Evolutionary conservation across 2,888 invertebrate genomes (phyloP), one percentile per base, ranked within the genome.

Genomic region (Carterocephalus palaemon): DNA sequence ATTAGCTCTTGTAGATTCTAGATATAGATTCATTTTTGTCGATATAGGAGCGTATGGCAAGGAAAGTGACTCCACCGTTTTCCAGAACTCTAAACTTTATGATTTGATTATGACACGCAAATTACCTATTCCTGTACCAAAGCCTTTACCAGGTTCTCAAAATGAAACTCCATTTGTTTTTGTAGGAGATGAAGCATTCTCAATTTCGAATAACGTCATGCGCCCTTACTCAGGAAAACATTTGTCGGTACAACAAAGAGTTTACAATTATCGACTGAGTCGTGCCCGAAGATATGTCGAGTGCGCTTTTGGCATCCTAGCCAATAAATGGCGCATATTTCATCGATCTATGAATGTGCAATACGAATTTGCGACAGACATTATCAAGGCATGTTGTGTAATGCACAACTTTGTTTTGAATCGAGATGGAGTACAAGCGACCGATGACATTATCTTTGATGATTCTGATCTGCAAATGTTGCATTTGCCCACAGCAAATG

Each of bases 11-110:
- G 59, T 53, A 49, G 53, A 58, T 32, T 54, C 52, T 12, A 20
- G 52, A 46, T 52, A 57, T 48, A 43, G 34, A 48, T 57, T 60
- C 50, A 49, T 57, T 48, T 51, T 50, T 43, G 28, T 59, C 10
- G 56, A 53, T 45, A 9, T 24, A 3, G 24, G 24, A 24, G 24
- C 24, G 10, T 10, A 9, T 9, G 24, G 24, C 9, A 24, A 10
- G 9, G 10, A 24, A 10, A 10, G 10, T 24, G 24, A 24, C 10
- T 24, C 24, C 9, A 24, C 24, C 24, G 34, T 47, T 31, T 49
- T 36, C 17, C 33, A 47, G 26, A 29, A 43, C 15, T 33, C 43
- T 17, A 17, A 24, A 13, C 46, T 49, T 13, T 42, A 24, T 24
- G 19, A 43, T 13, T 33, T 22, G 28, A 15, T 49, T 17, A 31